phyloP scores from a whole-genome alignment of 2,113 vertebrate species.

The Channa maculata region DNA sequence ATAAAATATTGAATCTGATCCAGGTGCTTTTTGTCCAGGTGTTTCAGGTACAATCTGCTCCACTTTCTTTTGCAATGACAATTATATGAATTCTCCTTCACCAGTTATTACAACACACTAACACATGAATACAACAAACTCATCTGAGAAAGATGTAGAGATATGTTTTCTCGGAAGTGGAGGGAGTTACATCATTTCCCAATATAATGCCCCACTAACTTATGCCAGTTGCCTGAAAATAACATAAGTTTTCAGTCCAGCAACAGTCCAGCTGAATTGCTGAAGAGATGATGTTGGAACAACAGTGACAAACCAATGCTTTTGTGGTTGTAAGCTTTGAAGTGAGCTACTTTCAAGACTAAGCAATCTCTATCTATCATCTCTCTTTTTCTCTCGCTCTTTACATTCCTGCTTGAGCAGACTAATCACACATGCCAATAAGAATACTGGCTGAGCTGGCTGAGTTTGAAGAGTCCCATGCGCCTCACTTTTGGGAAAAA shows the following conservation, averaged over 20 bases:
- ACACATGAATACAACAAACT: not conserved
- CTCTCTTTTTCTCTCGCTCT: constrained; percentile 21
- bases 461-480: constrained; percentile 40
- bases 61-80: constrained; percentile 37
- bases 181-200: too few relatives aligned
- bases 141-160: too few relatives aligned
- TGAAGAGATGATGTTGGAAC: not conserved
- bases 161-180: too few relatives aligned
- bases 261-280: not conserved
- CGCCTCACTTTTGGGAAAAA: not conserved
- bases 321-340: constrained; percentile 14
- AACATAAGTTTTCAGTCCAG: constrained; percentile 1
- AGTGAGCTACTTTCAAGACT: constrained; percentile 13
- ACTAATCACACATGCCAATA: constrained; percentile 57
- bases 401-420: constrained; percentile 66
- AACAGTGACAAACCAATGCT: not conserved
- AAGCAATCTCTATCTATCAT: constrained; percentile 13
- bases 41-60: not conserved
- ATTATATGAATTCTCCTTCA: not conserved
- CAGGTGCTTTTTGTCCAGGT: too few relatives aligned
- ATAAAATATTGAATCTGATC: too few relatives aligned
- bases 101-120: constrained; percentile 38
- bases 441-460: constrained; percentile 38
- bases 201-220: not conserved
- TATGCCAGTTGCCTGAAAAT: not conserved